Conservation (phyloP, 2,113 vertebrate genomes). For the Psittacara wagleri region DNA sequence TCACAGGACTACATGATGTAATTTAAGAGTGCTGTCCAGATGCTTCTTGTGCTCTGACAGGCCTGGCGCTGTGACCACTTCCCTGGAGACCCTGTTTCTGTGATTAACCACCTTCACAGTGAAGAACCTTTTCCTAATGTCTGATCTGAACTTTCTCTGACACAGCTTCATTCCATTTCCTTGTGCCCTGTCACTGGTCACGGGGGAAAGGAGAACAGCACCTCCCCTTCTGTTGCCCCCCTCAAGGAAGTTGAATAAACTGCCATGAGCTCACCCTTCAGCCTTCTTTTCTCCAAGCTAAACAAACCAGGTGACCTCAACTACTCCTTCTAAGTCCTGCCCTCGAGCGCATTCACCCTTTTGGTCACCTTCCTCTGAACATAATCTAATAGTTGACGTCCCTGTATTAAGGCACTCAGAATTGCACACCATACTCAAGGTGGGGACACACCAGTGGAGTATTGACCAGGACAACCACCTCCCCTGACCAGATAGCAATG, state of each 20-base stretch:
- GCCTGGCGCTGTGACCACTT: not conserved
- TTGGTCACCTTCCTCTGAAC: not conserved
- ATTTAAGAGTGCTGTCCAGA: not conserved
- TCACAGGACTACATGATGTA: not conserved
- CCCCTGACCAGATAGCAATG: no score
- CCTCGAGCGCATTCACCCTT: not conserved
- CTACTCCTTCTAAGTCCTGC: no score
- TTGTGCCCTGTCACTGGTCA: not conserved
- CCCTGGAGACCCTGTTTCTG: not conserved
- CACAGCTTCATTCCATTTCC: not conserved
- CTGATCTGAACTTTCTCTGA: not conserved
- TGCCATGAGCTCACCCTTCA: not conserved
- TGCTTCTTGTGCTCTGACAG: not conserved
- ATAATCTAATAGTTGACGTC: not conserved
- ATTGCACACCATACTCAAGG: no score
- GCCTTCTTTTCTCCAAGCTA: not conserved
- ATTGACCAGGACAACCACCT: not conserved
- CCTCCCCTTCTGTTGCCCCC: rapidly evolving
- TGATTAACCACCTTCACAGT: not conserved
- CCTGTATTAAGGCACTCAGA: not conserved
- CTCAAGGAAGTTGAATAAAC: not conserved
- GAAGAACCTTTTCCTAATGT: not conserved
- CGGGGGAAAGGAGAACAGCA: not conserved
- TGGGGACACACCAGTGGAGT: not conserved
- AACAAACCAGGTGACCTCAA: not conserved